These are phyloP conservation scores for Isaurus tuberculatus DNA, from an alignment of 92 coral and sea anemone genomes.

Conservation along the genomic window DNA sequence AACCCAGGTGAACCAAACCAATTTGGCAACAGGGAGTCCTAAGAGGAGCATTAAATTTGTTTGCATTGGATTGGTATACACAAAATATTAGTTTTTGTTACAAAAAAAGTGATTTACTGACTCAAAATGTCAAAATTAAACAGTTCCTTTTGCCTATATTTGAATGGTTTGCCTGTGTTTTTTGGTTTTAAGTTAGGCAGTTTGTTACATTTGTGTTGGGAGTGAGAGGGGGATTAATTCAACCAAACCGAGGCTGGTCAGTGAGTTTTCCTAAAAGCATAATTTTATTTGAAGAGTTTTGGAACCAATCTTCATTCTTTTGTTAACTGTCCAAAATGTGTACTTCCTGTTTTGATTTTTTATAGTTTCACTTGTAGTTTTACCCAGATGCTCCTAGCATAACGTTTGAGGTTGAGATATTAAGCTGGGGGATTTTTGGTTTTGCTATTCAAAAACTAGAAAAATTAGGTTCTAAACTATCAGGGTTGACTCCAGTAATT, in stretches of 20 bases:
- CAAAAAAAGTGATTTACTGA: neutral
- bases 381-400: neutral
- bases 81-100: neutral
- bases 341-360: neutral
- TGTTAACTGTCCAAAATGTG: neutral
- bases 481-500: too few relatives aligned
- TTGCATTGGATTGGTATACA: neutral
- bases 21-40: conserved; percentile 7
- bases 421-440: too few relatives aligned
- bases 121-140: neutral
- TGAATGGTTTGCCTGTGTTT: conserved; percentile 24
- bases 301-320: neutral
- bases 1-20: conserved; percentile 27
- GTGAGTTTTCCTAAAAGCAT: neutral
- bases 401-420: neutral
- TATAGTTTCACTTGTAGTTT: neutral
- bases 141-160: conserved; percentile 2
- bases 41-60: neutral
- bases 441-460: too few relatives aligned
- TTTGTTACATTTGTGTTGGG: conserved; percentile 13
- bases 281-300: neutral
- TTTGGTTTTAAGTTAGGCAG: conserved; percentile 10
- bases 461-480: too few relatives aligned
- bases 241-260: conserved; percentile 35
- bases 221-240: neutral